Percentiles rank a stretch among this genome's conserved stretches.
phyloP scores from a whole-genome alignment of 2,113 vertebrate genomes.

The Colius striatus region DNA sequence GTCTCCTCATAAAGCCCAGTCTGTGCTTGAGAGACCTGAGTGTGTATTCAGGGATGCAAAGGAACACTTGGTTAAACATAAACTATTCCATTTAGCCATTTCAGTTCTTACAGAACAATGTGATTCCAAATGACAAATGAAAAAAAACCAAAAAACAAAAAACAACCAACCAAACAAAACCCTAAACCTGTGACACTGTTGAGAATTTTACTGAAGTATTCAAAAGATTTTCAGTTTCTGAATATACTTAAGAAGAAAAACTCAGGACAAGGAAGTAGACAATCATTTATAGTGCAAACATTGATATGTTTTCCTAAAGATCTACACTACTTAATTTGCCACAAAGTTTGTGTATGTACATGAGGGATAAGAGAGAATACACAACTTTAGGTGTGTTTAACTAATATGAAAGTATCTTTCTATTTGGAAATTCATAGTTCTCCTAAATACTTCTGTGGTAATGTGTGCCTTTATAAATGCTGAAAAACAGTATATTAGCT shows the following conservation, averaged over 20 bases:
- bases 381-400: neutral
- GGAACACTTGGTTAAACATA: neutral
- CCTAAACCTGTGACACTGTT: neutral
- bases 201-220: neutral
- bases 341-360: neutral
- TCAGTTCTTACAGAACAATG: neutral
- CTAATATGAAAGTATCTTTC: neutral
- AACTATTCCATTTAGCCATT: neutral
- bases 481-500: neutral
- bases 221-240: neutral
- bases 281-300: neutral
- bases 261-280: neutral
- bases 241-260: neutral
- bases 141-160: neutral
- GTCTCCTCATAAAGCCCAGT: neutral
- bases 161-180: neutral
- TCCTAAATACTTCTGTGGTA: neutral
- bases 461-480: neutral
- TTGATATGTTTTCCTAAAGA: neutral
- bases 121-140: neutral
- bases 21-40: neutral
- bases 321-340: neutral
- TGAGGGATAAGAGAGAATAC: neutral
- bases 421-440: neutral
- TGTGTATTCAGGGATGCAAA: neutral